Evolutionary conservation across 2,797 vertebrate genomes (phyloP).

Genomic region (Botia kubotai): DNA sequence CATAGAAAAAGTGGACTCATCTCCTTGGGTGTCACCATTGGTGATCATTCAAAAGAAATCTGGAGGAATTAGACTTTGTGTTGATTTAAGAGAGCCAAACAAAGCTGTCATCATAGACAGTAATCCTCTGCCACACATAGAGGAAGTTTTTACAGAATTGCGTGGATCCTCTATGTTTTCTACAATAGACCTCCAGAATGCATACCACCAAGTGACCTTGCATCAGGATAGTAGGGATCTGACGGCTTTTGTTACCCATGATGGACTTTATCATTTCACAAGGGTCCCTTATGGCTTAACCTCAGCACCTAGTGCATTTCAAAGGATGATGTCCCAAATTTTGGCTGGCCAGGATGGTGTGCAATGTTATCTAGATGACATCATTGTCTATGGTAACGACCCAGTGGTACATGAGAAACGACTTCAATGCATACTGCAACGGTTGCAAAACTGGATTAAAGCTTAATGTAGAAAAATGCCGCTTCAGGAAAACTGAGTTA

Average conservation of each 20-base stretch:
- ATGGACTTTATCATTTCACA: conserved; percentile 36
- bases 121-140: neutral
- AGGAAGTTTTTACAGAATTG: conserved; percentile 37
- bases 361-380: too few relatives aligned
- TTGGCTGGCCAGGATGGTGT: too few relatives aligned
- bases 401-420: conserved; percentile 17
- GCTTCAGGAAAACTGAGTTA: conserved; percentile 32
- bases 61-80: conserved; percentile 6
- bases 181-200: conserved; percentile 38
- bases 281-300: conserved; percentile 2
- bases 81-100: neutral
- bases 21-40: neutral
- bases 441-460: conserved; percentile 22
- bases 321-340: too few relatives aligned
- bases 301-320: conserved; percentile 38
- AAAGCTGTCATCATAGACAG: neutral
- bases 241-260: conserved; percentile 35
- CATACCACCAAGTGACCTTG: conserved; percentile 43
- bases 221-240: conserved; percentile 33
- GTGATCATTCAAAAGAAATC: neutral
- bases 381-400: conserved; percentile 6
- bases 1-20: neutral
- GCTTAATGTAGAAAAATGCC: conserved; percentile 24
- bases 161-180: conserved; percentile 22
- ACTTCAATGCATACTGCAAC: neutral